Evolutionary conservation across 2,113 vertebrate genomes (phyloP), one percentile per base, ranked within the genome.

Genomic region (Lota lota): DNA sequence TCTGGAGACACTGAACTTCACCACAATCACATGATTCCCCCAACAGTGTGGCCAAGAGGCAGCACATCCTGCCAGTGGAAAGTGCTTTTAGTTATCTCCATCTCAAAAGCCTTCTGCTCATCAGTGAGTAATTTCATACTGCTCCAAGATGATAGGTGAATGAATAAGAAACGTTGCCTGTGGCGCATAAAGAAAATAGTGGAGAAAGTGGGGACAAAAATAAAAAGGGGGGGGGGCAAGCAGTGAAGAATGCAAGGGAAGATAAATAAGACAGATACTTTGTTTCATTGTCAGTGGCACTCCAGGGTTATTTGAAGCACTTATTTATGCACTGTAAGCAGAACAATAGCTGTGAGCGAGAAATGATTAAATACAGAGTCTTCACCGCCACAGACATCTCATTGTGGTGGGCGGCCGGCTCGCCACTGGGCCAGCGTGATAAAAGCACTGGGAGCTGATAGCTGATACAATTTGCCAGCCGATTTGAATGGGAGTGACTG

Each of bases 291-390:
- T 98, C 94, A 93, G 93, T 93, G 94, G 93, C 94, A 95, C 94
- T 94, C 94, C 87, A 87, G 92, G 93, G 93, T 95, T 95, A 95
- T 95, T 95, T 92, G 93, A 95, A 94, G 92, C 93, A 94, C 94
- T 97, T 95, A 95, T 97, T 98, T 97, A 98, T 96, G 96, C 95
- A 94, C 95, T 91, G 94, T 95, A 95, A 95, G 95, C 95, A 96
- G 95, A 98, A 98, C 97, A 99, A 98, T 99, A 91, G 93, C 85
- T 84, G 87, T 87, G 90, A 94, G 88, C 94, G 36, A 84, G 93
- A 94, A 94, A 96, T 98, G 96, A 99, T 98, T 97, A 98, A 99
- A 98, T 93, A 95, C 93, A 92, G 90, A 92, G 94, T 95, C 94
- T 89, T 94, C 76, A 90, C 93, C 36, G 95, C 94, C 90, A 93